These are phyloP conservation scores for Botia kubotai DNA, from an alignment of 2,797 vertebrate genomes.

Conservation along the genomic window DNA sequence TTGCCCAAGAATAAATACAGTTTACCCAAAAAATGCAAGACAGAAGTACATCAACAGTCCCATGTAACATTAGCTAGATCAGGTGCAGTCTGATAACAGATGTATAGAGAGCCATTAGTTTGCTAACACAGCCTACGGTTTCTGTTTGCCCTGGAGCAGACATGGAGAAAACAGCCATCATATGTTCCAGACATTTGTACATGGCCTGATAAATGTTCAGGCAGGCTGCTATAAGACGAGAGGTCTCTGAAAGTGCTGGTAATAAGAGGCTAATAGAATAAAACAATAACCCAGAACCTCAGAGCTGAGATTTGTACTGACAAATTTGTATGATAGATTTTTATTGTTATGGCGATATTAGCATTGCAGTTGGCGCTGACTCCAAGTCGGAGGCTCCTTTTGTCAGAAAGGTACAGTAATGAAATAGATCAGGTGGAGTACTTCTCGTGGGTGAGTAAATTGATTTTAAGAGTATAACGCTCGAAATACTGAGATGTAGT, in stretches of 20 bases:
- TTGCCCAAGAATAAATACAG: neutral
- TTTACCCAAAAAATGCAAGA: neutral
- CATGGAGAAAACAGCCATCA: slow-evolving; percentile 76
- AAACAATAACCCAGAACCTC: slow-evolving; percentile 83
- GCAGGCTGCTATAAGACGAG: slow-evolving; percentile 62
- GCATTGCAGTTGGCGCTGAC: slow-evolving; percentile 78
- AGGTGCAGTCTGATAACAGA: slow-evolving; percentile 68
- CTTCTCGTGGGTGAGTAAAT: slow-evolving; percentile 53
- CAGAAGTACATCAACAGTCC: slow-evolving; percentile 5
- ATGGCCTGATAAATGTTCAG: slow-evolving; percentile 83
- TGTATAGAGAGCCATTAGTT: slow-evolving; percentile 62
- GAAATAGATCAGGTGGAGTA: slow-evolving; percentile 53
- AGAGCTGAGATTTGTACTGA: slow-evolving; percentile 74
- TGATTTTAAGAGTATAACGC: slow-evolving; percentile 37
- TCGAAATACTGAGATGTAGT: slow-evolving; percentile 12
- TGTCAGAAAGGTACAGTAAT: slow-evolving; percentile 64
- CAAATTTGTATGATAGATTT: slow-evolving; percentile 83
- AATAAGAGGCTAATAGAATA: slow-evolving; percentile 89
- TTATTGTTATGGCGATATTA: slow-evolving; percentile 78
- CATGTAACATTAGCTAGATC: slow-evolving; percentile 54
- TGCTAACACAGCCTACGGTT: slow-evolving; percentile 60
- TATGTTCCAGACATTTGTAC: slow-evolving; percentile 82
- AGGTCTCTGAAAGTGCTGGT: slow-evolving; percentile 82
- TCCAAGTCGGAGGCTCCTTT: slow-evolving; percentile 73
- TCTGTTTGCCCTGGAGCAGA: slow-evolving; percentile 74